Base-by-base conservation (phyloP, 2,113 vertebrate species). In the Eclectus roratus region DNA sequence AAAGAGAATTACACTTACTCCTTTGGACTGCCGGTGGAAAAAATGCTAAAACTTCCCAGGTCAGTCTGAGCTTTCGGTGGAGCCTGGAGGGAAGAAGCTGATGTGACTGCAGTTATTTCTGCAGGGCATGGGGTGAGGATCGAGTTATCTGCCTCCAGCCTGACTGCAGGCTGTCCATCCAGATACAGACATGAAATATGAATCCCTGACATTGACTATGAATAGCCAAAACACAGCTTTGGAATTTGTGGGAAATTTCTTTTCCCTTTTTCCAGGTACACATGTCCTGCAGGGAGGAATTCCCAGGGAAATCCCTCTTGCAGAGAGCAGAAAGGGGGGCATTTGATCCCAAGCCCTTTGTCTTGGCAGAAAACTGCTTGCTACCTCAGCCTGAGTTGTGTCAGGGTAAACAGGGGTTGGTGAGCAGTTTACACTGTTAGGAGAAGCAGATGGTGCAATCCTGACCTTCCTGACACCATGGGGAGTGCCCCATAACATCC, bases 31-130 rank as follows among this genome's bases (percentile, higher is more conserved):
- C 39, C 33, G 61, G 41, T 50, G 12, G 37, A 52, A 83, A 93
- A 49, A 80, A 31, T 4, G 7, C 7, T 39, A 55, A 84, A 94
- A 87, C 41, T 65, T 92, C 82, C 61, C 53, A 35, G 39, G 33
- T 3, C 1, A 1, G 28, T 25, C 46, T 56, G 47, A 78, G 33
- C 25, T 89, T 80, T 88, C 0, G 0, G 43, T 68, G 81, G 55
- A 83, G 15, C 5, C 27, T 74, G 70, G 61, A 93, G 24, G 14
- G 13, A 89, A 50, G 19, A 77, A 41, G 29, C 55, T 78, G 35
- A 5, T 66, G 44, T 19, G 3, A 39, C 43, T 82, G 52, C n/a
- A 80, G 28, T 35, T 60, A 8, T 61, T 90, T 44, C 61, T 94
- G 55, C 43, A 28, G 8, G 15, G 27, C 8, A 19, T 7, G 23